phyloP scores from a whole-genome alignment of 2,113 vertebrate species.

The Phalacrocorax carbo region DNA sequence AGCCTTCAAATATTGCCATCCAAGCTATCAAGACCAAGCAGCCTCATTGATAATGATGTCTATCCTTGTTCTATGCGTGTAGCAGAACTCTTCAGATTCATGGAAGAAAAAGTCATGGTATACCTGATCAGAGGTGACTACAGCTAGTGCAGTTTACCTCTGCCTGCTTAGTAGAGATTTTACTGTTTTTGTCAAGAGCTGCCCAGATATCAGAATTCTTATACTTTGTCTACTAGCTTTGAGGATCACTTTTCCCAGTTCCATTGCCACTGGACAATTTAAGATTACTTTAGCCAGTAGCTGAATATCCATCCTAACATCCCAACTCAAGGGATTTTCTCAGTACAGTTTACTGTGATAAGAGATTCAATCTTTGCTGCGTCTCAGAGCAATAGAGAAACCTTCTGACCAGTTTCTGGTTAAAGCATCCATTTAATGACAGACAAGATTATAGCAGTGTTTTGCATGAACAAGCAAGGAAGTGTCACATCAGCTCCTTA shows the following conservation, averaged over 20 bases:
- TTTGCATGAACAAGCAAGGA: constrained; percentile 15
- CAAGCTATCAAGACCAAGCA: not conserved
- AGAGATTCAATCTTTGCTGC: not conserved
- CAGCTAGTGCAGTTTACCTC: not conserved
- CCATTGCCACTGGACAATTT: not conserved
- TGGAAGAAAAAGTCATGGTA: not conserved
- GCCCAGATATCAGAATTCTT: not conserved
- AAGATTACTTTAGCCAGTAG: not conserved
- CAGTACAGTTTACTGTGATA: not conserved
- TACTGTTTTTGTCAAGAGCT: not conserved
- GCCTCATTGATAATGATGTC: not conserved
- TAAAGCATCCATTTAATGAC: not conserved
- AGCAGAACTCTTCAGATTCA: not conserved
- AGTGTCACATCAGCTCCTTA: constrained; percentile 15
- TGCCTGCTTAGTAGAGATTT: not conserved
- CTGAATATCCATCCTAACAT: not conserved
- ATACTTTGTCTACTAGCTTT: not conserved
- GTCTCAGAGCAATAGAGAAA: not conserved
- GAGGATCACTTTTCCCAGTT: not conserved
- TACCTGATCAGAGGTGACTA: not conserved
- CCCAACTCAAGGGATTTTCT: not conserved
- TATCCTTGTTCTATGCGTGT: rapidly evolving
- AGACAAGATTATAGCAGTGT: not conserved
- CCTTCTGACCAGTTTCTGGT: not conserved
- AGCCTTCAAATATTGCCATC: not conserved